Percentiles rank a stretch among this genome's conserved stretches.
phyloP scores from a whole-genome alignment of 2,113 vertebrate genomes.

The Archocentrus centrarchus region DNA sequence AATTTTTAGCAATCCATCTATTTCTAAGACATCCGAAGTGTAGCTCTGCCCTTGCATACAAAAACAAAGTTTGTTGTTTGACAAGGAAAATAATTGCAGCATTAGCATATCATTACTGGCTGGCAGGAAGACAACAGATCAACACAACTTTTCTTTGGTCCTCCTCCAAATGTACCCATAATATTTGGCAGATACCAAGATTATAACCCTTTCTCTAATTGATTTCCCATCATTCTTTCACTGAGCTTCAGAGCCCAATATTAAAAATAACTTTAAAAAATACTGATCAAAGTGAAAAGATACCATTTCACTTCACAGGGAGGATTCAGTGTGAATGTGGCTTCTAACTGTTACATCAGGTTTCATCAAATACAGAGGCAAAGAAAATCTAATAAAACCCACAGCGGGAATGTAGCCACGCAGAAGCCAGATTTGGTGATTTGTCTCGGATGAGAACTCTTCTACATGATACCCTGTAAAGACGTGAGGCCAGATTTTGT shows the following conservation, averaged over 20 bases:
- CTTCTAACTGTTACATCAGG: slow-evolving; percentile 1
- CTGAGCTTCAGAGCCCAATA: background rate
- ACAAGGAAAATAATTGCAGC: slow-evolving; percentile 53
- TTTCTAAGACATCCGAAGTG: slow-evolving; percentile 21
- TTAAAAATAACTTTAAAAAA: slow-evolving; percentile 13
- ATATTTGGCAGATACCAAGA: slow-evolving; percentile 28
- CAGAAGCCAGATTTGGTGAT: slow-evolving; percentile 3
- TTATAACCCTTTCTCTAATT: slow-evolving; percentile 8
- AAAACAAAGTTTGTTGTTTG: slow-evolving; percentile 45
- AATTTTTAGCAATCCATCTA: background rate
- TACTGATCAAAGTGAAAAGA: slow-evolving; percentile 25
- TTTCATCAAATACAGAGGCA: slow-evolving; percentile 21
- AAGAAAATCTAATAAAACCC: slow-evolving; percentile 26
- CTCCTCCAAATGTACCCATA: slow-evolving; percentile 34
- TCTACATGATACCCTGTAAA: background rate
- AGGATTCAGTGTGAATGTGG: slow-evolving; percentile 5
- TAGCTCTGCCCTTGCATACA: slow-evolving; percentile 40
- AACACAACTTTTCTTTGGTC: slow-evolving; percentile 39
- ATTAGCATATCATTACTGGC: slow-evolving; percentile 58
- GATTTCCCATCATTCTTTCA: slow-evolving; percentile 20
- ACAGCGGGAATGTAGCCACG: background rate
- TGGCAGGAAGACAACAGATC: slow-evolving; percentile 48
- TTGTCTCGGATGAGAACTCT: slow-evolving; percentile 15
- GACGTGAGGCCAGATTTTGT: slow-evolving; percentile 13
- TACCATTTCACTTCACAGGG: background rate